Conservation (phyloP, 2,888 invertebrate species). For the Hedychridium roseum region DNA sequence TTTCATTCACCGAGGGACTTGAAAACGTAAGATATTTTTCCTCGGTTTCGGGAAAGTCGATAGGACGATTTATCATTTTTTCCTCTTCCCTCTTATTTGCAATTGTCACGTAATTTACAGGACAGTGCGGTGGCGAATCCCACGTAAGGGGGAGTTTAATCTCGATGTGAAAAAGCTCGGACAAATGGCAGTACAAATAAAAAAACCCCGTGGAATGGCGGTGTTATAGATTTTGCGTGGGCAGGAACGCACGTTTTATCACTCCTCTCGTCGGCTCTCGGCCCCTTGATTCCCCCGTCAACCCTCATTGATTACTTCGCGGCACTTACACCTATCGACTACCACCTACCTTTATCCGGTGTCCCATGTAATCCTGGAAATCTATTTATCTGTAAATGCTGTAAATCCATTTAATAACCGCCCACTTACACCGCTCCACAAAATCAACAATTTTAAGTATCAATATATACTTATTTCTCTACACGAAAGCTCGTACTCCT, state of each 20-base stretch:
- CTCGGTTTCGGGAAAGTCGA: neutral
- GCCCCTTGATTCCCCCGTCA: conserved; percentile 17
- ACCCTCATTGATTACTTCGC: conserved; percentile 45
- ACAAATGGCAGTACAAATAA: conserved; percentile 3
- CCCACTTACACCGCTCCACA: too few relatives aligned
- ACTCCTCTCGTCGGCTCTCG: conserved; percentile 3
- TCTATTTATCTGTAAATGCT: too few relatives aligned
- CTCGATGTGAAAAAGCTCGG: neutral
- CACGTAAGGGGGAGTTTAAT: conserved; percentile 16
- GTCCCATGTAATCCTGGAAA: too few relatives aligned
- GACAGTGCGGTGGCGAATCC: conserved; percentile 25
- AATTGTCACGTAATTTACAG: conserved; percentile 3
- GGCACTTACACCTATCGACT: too few relatives aligned
- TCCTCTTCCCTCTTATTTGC: neutral
- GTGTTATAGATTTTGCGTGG: conserved; percentile 26
- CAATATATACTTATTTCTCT: too few relatives aligned
- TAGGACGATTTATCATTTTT: neutral
- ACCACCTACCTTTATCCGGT: conserved; percentile 21
- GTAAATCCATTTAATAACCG: too few relatives aligned
- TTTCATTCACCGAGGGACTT: too few relatives aligned
- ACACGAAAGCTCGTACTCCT: too few relatives aligned
- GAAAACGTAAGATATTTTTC: too few relatives aligned
- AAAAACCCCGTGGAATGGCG: conserved; percentile 4
- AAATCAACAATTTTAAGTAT: too few relatives aligned
- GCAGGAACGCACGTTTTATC: conserved; percentile 22